Evolutionary conservation across 2,888 invertebrate genomes (phyloP).

Genomic region (Gymnosoma rotundatum): DNA sequence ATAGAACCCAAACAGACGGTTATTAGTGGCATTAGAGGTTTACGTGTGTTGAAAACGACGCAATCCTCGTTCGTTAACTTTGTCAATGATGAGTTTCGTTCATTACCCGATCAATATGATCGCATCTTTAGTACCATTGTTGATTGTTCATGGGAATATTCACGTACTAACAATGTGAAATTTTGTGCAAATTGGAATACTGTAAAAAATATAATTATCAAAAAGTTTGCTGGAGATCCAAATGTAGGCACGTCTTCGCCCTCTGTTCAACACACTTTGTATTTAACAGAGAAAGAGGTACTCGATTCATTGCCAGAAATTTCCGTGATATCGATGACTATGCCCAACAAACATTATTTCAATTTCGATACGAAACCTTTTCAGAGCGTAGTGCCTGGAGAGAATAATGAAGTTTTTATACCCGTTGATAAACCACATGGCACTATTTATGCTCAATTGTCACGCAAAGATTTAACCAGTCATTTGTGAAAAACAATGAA

Average conservation of each 20-base stretch:
- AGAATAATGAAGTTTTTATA: constrained; percentile 87
- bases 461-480: constrained; percentile 82
- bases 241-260: constrained; percentile 88
- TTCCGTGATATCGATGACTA: constrained; percentile 87
- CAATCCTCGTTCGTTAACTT: constrained; percentile 91
- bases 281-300: constrained; percentile 87
- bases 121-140: constrained; percentile 89
- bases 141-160: constrained; percentile 89
- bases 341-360: constrained; percentile 92
- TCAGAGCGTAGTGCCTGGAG: constrained; percentile 85
- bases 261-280: constrained; percentile 90
- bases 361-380: constrained; percentile 89
- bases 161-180: constrained; percentile 85
- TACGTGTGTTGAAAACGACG: constrained; percentile 90
- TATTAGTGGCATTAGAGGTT: constrained; percentile 87
- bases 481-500: constrained; percentile 74
- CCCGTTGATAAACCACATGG: constrained; percentile 91
- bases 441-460: constrained; percentile 88
- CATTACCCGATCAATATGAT: constrained; percentile 89
- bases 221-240: constrained; percentile 90
- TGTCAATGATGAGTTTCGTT: constrained; percentile 90
- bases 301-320: constrained; percentile 88
- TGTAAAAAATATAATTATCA: constrained; percentile 87
- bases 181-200: constrained; percentile 88
- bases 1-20: constrained; percentile 84